These are phyloP conservation scores for Recurvirostra avosetta DNA, from an alignment of 2,113 vertebrate species.

Conservation along the genomic window DNA sequence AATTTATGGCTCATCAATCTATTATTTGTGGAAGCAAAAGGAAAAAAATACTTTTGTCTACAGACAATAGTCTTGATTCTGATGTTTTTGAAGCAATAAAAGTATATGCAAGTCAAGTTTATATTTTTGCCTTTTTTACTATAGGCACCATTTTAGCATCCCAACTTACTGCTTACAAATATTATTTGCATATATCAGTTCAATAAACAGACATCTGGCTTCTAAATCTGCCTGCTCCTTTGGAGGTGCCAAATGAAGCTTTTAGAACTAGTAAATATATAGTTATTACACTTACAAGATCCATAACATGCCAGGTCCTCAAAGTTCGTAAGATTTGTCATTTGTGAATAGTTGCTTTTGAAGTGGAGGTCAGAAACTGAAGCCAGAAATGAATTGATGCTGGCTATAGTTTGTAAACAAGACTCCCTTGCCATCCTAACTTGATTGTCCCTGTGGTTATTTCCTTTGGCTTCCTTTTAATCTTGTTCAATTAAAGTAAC, in stretches of 20 bases:
- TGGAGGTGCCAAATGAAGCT: neutral
- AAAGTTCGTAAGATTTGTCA: neutral
- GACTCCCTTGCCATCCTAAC: neutral
- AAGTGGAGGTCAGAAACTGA: neutral
- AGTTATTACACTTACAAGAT: neutral
- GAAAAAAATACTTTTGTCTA: neutral
- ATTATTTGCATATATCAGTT: neutral
- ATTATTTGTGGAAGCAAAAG: neutral
- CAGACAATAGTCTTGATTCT: constrained; percentile 30
- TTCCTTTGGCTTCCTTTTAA: neutral
- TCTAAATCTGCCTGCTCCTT: neutral
- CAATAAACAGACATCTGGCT: constrained; percentile 20
- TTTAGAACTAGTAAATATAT: constrained; percentile 3
- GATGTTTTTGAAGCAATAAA: neutral
- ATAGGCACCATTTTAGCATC: neutral
- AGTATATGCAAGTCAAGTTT: neutral
- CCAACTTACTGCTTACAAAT: neutral
- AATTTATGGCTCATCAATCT: constrained; percentile 25
- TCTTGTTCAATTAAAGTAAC: neutral
- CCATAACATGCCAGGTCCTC: neutral
- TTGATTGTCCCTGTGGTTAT: neutral
- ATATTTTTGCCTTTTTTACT: neutral
- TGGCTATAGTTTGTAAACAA: constrained; percentile 37
- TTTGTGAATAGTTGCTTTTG: constrained; percentile 1
- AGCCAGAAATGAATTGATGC: constrained; percentile 9